These are phyloP conservation scores for Tragelaphus oryx DNA, from an alignment of 2,797 vertebrate species.

Conservation along the genomic window DNA sequence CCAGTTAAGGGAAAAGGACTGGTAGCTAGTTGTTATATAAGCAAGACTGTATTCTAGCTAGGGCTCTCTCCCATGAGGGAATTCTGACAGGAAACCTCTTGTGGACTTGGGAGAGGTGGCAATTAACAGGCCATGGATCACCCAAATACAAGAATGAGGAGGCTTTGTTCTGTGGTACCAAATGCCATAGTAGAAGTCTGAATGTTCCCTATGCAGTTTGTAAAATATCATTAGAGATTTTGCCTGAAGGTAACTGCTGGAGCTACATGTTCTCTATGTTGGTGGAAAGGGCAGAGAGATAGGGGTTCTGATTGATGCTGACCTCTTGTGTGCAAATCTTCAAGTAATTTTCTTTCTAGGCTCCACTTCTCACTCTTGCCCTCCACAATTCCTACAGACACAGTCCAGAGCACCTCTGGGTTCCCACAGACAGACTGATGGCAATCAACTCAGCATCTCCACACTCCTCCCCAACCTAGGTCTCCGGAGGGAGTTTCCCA, in stretches of 20 bases:
- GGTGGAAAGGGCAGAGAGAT: background rate
- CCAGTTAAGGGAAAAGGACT: slow-evolving; percentile 32
- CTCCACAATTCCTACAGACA: background rate
- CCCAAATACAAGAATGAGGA: background rate
- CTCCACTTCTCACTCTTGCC: background rate
- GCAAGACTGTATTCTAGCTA: slow-evolving; percentile 8
- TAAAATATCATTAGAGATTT: background rate
- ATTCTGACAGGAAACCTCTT: slow-evolving; percentile 7
- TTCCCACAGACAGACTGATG: background rate
- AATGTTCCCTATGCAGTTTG: background rate
- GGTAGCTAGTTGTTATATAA: background rate
- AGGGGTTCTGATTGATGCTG: background rate
- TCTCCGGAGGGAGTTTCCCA: background rate
- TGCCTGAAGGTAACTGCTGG: background rate
- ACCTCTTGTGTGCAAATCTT: background rate
- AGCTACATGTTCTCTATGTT: background rate
- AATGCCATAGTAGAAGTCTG: background rate
- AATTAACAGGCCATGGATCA: background rate
- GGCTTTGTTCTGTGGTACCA: background rate
- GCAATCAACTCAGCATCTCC: background rate
- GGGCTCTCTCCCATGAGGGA: background rate
- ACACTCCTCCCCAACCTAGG: background rate
- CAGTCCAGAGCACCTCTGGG: background rate
- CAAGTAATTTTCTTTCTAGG: background rate
- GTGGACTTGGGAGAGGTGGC: background rate